Conservation (phyloP, 2,113 vertebrate genomes). For the Anarhynchus alexandrinus region DNA sequence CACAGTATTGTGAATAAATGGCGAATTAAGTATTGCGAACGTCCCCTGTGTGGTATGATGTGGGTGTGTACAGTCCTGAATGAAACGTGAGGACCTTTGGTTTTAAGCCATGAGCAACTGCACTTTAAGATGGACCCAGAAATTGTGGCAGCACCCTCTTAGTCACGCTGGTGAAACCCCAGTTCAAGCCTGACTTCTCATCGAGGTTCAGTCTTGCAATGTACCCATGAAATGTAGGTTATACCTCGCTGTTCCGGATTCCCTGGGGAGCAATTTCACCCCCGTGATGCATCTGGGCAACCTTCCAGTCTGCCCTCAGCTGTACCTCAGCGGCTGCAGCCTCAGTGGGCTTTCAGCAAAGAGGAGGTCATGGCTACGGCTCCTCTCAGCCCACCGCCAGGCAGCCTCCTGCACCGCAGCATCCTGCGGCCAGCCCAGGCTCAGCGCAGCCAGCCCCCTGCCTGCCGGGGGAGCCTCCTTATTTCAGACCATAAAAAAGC, state of each 20-base stretch:
- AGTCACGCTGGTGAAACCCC: neutral
- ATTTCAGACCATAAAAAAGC: neutral
- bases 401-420: neutral
- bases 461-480: neutral
- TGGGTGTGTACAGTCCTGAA: neutral
- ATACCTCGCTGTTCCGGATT: neutral
- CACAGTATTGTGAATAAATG: neutral
- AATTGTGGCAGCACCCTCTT: neutral
- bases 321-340: neutral
- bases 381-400: neutral
- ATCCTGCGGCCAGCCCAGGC: neutral
- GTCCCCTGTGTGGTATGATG: neutral
- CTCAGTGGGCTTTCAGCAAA: neutral
- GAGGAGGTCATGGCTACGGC: neutral
- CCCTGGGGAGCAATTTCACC: neutral
- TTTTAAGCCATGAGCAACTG: neutral
- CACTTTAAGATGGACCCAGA: neutral
- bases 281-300: neutral
- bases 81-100: neutral
- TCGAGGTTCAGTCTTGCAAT: accelerated
- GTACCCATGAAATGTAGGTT: neutral
- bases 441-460: neutral
- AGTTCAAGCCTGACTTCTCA: neutral
- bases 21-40: neutral
- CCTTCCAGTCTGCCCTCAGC: neutral